A percentile compares a stretch with the other conserved stretches of the same genome.
phyloP scores from a whole-genome alignment of 2,888 invertebrate genomes.

The Syrphus vitripennis region DNA sequence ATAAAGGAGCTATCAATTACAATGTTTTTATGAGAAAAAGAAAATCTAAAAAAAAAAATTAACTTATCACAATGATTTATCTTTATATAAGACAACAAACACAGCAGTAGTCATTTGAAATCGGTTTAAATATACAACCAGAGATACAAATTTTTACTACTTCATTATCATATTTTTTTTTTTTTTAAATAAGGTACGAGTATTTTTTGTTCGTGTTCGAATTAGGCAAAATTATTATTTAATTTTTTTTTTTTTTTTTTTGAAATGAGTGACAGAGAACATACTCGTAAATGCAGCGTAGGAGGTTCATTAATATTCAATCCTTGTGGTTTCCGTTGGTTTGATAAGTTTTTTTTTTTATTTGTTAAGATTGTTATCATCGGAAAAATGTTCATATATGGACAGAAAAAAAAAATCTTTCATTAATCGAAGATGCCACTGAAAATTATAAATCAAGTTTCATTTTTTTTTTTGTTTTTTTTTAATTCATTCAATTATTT shows the following conservation, averaged over 20 bases:
- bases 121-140: not conserved
- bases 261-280: not conserved
- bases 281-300: not conserved
- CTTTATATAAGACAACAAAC: constrained; percentile 23
- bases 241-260: not conserved
- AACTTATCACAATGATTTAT: constrained; percentile 64
- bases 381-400: not conserved
- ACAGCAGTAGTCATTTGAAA: constrained; percentile 35
- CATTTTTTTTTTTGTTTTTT: not conserved
- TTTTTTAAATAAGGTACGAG: too few relatives aligned
- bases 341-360: not conserved
- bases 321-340: constrained; percentile 7
- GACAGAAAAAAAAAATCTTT: not conserved
- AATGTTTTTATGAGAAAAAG: constrained; percentile 26
- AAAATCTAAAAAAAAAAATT: constrained; percentile 19
- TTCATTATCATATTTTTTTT: constrained; percentile 30
- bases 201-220: constrained; percentile 21
- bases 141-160: constrained; percentile 34
- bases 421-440: not conserved
- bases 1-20: constrained; percentile 46
- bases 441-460: constrained; percentile 1
- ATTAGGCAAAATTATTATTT: not conserved
- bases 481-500: not conserved
- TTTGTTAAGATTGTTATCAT: not conserved
- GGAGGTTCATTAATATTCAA: constrained; percentile 15